These are phyloP conservation scores for Lanius ludovicianus DNA, from an alignment of 2,113 vertebrate genomes.

Conservation along the genomic window DNA sequence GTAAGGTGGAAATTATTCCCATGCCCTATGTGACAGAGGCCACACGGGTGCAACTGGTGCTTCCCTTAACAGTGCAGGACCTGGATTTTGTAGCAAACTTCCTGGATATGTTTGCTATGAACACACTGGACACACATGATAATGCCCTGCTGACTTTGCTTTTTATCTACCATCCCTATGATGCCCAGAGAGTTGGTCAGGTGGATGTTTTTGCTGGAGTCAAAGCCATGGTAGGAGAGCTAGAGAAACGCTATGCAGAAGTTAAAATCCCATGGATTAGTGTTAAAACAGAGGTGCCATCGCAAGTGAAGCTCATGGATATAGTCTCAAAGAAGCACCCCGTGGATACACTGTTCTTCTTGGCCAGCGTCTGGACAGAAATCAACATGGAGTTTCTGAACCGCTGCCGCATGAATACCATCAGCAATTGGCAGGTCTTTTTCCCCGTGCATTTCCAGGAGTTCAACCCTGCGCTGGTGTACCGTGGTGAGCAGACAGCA, in stretches of 20 bases:
- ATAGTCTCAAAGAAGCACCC: constrained; percentile 97
- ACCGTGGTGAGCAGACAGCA: constrained; percentile 79
- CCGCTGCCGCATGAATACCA: constrained; percentile 95
- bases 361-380: constrained; percentile 89
- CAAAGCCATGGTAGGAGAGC: constrained; percentile 86
- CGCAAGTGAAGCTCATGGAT: constrained; percentile 95
- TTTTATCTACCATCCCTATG: constrained; percentile 89
- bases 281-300: constrained; percentile 91
- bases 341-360: constrained; percentile 92
- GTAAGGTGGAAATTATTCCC: constrained; percentile 91
- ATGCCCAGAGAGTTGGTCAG: constrained; percentile 85
- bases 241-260: constrained; percentile 87
- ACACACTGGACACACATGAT: constrained; percentile 87
- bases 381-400: constrained; percentile 90
- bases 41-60: constrained; percentile 89
- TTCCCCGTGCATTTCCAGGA: constrained; percentile 97
- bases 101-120: constrained; percentile 89
- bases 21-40: constrained; percentile 97
- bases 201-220: constrained; percentile 88
- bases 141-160: constrained; percentile 89
- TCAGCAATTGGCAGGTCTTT: constrained; percentile 96
- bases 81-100: constrained; percentile 84
- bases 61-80: constrained; percentile 85
- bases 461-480: constrained; percentile 85
- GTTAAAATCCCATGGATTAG: constrained; percentile 93